Base-by-base conservation (phyloP, 1,140 invertebrate genomes). In the Harpegnathos saltator region DNA sequence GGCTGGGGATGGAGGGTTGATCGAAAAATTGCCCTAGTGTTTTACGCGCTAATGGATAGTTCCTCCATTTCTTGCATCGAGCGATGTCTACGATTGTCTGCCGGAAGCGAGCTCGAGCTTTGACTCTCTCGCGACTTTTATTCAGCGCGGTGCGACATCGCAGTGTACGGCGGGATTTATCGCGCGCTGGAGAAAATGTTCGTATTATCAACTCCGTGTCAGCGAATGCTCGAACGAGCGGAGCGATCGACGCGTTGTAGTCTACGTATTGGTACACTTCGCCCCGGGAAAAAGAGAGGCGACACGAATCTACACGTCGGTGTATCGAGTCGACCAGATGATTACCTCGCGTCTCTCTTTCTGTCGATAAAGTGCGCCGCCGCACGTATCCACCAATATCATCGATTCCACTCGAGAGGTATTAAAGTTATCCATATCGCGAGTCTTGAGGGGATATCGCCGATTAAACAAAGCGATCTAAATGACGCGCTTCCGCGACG, bases 391-490 rank as follows among this genome's bases (percentile, higher is more conserved):
- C n/a, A n/a, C 7, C 50, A 7, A 75, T 33, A 68, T 77, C 66
- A 66, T 38, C 22, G 4, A 61, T 66, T 66, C 7, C 3, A 22
- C 14, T 0, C 3, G 12, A 12, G 12, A 12, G 14, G 33, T 63
- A 62, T 63, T 50, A 44, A 77, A 66, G 15, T 77, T 24, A 38
- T 17, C 7, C 15, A 66, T 17, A 15, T 56, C 15, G 26, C 12
- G 3, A 24, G n/a, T 65, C 29, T 22, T n/a, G n/a, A n/a, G 48
- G 29, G 22, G n/a, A 75, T 63, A 29, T 63, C 50, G n/a, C 0
- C 24, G n/a, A 63, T 74, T 50, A 74, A 63, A 74, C 9, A 12
- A 63, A 48, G 11, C 4, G 17, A 59, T 63, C 22, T 65, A 77
- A 71, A 26, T 26, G 26, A 73, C 14, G 2, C 33, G 24, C 38